phyloP scores from a whole-genome alignment of 2,888 invertebrate genomes.

The Epinotia ramella region DNA sequence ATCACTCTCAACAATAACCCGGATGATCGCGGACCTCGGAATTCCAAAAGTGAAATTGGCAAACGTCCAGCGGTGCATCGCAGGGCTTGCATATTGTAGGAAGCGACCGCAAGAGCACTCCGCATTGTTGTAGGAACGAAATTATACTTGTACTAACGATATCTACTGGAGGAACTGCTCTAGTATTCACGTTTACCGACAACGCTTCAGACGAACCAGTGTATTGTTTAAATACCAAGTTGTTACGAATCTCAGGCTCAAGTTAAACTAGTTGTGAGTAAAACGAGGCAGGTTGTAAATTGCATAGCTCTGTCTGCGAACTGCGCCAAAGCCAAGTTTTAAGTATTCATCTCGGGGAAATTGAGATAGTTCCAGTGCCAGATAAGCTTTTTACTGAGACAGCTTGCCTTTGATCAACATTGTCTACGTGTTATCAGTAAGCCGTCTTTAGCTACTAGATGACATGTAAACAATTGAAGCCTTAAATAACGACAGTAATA shows the following conservation, averaged over 20 bases:
- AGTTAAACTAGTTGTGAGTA: background rate
- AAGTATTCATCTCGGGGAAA: slow-evolving; percentile 38
- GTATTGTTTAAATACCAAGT: background rate
- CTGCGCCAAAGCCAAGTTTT: slow-evolving; percentile 36
- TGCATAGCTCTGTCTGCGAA: slow-evolving; percentile 8
- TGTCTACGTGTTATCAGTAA: slow-evolving; percentile 5
- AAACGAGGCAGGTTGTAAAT: background rate
- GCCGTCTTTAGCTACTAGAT: background rate
- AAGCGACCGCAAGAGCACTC: slow-evolving; percentile 48
- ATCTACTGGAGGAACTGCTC: slow-evolving; percentile 31
- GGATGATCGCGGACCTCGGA: slow-evolving; percentile 58
- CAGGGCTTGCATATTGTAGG: slow-evolving; percentile 53
- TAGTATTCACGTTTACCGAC: background rate
- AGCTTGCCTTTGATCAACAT: slow-evolving; percentile 28
- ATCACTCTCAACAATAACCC: slow-evolving; percentile 19
- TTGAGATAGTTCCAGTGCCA: slow-evolving; percentile 33
- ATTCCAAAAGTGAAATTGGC: slow-evolving; percentile 67
- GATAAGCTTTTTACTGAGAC: slow-evolving; percentile 26
- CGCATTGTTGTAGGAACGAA: slow-evolving; percentile 43
- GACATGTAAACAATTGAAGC: background rate
- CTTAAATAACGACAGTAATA: background rate
- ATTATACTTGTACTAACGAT: slow-evolving; percentile 35
- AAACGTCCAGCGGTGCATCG: slow-evolving; percentile 62
- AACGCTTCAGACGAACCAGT: background rate
- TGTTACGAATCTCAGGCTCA: background rate